These are phyloP conservation scores for Leptobrachium ailaonicum DNA, from an alignment of 2,113 vertebrate genomes.

Conservation along the genomic window DNA sequence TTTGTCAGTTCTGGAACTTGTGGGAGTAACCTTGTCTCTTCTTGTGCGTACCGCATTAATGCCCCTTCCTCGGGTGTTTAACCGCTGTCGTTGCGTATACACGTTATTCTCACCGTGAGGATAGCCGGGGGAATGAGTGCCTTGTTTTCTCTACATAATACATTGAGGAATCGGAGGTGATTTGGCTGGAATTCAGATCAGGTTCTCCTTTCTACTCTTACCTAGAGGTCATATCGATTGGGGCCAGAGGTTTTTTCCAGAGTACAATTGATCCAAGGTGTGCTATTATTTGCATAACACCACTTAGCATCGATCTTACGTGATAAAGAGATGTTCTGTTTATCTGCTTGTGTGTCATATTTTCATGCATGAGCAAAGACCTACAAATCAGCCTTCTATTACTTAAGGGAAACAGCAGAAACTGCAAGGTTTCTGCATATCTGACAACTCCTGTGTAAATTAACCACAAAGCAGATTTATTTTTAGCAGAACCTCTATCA, in stretches of 20 bases:
- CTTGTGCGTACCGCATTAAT: slow-evolving; percentile 24
- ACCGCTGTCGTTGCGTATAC: slow-evolving; percentile 33
- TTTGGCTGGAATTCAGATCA: slow-evolving; percentile 1
- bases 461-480: not conserved
- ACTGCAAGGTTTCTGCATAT: not conserved
- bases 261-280: slow-evolving; percentile 31
- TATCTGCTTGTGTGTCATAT: slow-evolving; percentile 32
- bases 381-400: slow-evolving; percentile 56
- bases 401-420: slow-evolving; percentile 65
- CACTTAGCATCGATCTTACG: slow-evolving; percentile 38
- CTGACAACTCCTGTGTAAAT: not conserved
- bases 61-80: slow-evolving; percentile 28
- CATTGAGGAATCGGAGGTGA: slow-evolving; percentile 11
- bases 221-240: slow-evolving; percentile 46
- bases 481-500: not conserved
- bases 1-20: slow-evolving; percentile 48
- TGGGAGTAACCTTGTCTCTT: slow-evolving; percentile 30
- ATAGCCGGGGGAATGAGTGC: slow-evolving; percentile 7
- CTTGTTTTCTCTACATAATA: not conserved
- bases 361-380: not conserved
- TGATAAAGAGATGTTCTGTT: slow-evolving; percentile 39
- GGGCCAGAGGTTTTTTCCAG: not conserved
- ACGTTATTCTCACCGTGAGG: slow-evolving; percentile 15
- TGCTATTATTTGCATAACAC: slow-evolving; percentile 41
- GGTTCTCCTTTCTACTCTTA: slow-evolving; percentile 2